Evolutionary conservation across 2,797 vertebrate species (phyloP).

Genomic region (Etheostoma perlongum): DNA sequence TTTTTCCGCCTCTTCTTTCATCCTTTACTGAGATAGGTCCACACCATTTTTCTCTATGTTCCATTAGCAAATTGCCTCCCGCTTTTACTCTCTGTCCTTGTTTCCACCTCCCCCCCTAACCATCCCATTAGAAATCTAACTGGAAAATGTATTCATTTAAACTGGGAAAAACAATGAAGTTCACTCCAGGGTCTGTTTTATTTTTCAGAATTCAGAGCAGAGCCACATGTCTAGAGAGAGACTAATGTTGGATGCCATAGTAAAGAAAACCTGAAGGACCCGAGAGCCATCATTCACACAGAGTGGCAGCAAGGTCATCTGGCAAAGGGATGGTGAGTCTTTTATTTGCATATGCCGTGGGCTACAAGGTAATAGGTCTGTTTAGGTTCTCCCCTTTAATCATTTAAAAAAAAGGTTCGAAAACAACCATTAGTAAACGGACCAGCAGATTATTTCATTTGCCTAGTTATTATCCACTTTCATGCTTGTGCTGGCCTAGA

Average conservation of each 20-base stretch:
- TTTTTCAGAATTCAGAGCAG: slow-evolving; percentile 60
- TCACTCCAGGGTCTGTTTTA: slow-evolving; percentile 58
- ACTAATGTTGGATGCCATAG: slow-evolving; percentile 48
- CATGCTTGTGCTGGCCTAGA: not conserved
- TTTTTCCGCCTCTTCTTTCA: slow-evolving; percentile 38
- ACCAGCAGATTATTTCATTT: slow-evolving; percentile 40
- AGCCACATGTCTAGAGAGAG: slow-evolving; percentile 33
- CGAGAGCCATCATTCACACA: slow-evolving; percentile 52
- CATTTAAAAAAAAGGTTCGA: slow-evolving; percentile 40
- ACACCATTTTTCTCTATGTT: slow-evolving; percentile 70
- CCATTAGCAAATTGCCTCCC: slow-evolving; percentile 86
- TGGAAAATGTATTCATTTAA: slow-evolving; percentile 71
- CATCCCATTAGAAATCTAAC: slow-evolving; percentile 76
- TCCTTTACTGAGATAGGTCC: slow-evolving; percentile 50
- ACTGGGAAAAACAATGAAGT: slow-evolving; percentile 74
- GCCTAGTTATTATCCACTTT: slow-evolving; percentile 24
- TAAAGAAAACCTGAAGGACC: slow-evolving; percentile 69
- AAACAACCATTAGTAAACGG: slow-evolving; percentile 51
- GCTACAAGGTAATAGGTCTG: slow-evolving; percentile 52
- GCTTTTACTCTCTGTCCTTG: slow-evolving; percentile 35
- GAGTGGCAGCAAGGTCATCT: slow-evolving; percentile 66
- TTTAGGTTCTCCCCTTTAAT: slow-evolving; percentile 32
- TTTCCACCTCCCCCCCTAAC: slow-evolving; percentile 53
- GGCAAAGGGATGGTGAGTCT: slow-evolving; percentile 64
- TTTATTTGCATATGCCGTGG: slow-evolving; percentile 65